Percentiles rank a stretch among this genome's conserved stretches.
phyloP scores from a whole-genome alignment of 2,888 invertebrate genomes.

The Leptothorax acervorum region DNA sequence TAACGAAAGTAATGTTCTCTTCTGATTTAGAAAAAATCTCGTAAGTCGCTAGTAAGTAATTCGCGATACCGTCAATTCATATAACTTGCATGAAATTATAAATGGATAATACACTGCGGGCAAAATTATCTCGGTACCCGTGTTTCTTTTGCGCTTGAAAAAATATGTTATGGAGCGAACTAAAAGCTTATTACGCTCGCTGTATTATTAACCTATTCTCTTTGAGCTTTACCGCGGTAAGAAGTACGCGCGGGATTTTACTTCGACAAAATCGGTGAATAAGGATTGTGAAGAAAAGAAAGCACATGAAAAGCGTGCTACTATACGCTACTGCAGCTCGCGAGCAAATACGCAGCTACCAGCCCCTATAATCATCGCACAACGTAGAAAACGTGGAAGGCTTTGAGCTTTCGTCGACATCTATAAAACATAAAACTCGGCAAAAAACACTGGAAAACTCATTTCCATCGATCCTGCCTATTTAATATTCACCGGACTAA shows the following conservation, averaged over 20 bases:
- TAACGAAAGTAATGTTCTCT: neutral
- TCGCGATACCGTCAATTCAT: neutral
- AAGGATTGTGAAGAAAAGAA: slow-evolving; percentile 33
- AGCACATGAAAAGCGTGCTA: slow-evolving; percentile 37
- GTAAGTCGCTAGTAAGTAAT: neutral
- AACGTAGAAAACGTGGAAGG: slow-evolving; percentile 13
- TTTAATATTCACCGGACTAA: slow-evolving; percentile 46
- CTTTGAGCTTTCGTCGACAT: slow-evolving; percentile 44
- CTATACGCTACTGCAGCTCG: slow-evolving; percentile 19
- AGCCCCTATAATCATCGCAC: slow-evolving; percentile 25
- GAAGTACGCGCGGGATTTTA: slow-evolving; percentile 36
- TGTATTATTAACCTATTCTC: slow-evolving; percentile 52
- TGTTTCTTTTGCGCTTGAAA: slow-evolving; percentile 22
- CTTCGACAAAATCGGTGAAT: slow-evolving; percentile 41
- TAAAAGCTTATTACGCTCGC: slow-evolving; percentile 43
- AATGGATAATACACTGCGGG: neutral
- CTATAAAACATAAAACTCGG: slow-evolving; percentile 38
- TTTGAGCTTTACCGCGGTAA: slow-evolving; percentile 36
- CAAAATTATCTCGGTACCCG: slow-evolving; percentile 23
- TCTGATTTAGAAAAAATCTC: neutral
- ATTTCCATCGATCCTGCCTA: slow-evolving; percentile 46
- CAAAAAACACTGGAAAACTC: slow-evolving; percentile 29
- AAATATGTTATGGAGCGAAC: slow-evolving; percentile 24
- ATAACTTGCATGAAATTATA: slow-evolving; percentile 10
- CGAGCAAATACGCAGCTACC: slow-evolving; percentile 32